Percentiles rank a stretch among this genome's conserved stretches.
Evolutionary conservation across 64 coral and sea anemone genomes (phyloP).

Genomic region (Dendrophyllia cribrosa): DNA sequence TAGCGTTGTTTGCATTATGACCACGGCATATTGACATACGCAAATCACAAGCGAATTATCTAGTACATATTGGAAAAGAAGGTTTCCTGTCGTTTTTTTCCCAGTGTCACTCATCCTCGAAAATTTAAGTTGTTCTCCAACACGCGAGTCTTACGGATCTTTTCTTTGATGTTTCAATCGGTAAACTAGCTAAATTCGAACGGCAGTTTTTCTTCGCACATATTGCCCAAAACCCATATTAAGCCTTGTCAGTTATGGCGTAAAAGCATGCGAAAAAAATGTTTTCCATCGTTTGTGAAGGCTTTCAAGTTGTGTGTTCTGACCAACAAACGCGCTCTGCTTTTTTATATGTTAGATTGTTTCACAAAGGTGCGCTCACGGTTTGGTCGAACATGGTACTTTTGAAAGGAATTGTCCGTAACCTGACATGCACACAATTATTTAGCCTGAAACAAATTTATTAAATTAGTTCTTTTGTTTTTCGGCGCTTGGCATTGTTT

Average conservation of each 20-base stretch:
- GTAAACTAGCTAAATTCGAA: not conserved
- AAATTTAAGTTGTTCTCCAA: not conserved
- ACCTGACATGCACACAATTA: constrained; percentile 34
- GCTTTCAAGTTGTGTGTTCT: not conserved
- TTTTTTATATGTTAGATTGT: not conserved
- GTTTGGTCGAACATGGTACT: not conserved
- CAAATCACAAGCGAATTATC: constrained; percentile 13
- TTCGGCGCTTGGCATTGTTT: constrained; percentile 37
- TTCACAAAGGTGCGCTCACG: not conserved
- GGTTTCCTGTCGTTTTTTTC: constrained; percentile 14
- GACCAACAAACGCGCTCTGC: not conserved
- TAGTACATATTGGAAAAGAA: not conserved
- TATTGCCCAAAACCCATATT: not conserved
- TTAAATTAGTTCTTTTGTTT: constrained; percentile 43
- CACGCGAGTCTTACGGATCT: not conserved
- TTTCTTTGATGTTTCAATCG: not conserved
- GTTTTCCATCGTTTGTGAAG: not conserved
- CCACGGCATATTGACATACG: constrained; percentile 31
- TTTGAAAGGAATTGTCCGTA: not conserved
- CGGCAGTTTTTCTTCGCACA: not conserved
- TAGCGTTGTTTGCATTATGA: constrained; percentile 25
- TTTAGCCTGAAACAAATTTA: constrained; percentile 53
- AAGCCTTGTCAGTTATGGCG: not conserved
- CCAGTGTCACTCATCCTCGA: not conserved
- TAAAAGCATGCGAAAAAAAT: not conserved